Evolutionary conservation across 2,113 vertebrate genomes (phyloP).

Genomic region (Illadopsis cleaveri): DNA sequence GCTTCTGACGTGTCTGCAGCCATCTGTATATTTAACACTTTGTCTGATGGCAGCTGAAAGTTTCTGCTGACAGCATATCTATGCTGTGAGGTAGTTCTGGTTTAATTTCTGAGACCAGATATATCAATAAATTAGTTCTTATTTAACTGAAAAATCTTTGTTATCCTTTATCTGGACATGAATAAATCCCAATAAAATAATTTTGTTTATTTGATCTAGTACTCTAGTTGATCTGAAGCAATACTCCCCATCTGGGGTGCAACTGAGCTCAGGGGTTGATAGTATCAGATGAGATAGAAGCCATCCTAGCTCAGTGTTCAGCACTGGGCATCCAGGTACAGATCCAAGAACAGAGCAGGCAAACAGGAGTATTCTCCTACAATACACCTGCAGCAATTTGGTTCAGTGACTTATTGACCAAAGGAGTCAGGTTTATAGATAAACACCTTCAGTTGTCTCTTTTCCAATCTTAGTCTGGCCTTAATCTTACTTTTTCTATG

Average conservation of each 20-base stretch:
- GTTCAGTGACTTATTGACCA: neutral
- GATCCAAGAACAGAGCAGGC: neutral
- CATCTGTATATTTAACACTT: neutral
- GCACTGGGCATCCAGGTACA: neutral
- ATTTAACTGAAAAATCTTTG: neutral
- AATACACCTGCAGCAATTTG: neutral
- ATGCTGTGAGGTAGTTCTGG: neutral
- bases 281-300: neutral
- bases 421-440: neutral
- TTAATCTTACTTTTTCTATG: neutral
- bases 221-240: neutral
- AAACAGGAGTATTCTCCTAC: neutral
- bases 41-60: neutral
- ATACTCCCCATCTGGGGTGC: neutral
- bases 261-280: neutral
- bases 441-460: neutral
- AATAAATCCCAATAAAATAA: neutral
- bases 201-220: neutral
- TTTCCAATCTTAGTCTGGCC: neutral
- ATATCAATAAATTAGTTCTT: neutral
- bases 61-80: neutral
- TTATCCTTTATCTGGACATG: neutral
- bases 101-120: neutral
- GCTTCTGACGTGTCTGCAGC: neutral
- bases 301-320: neutral